Evolutionary conservation across 2,797 vertebrate genomes (phyloP).

Genomic region (Esox masquinongy): DNA sequence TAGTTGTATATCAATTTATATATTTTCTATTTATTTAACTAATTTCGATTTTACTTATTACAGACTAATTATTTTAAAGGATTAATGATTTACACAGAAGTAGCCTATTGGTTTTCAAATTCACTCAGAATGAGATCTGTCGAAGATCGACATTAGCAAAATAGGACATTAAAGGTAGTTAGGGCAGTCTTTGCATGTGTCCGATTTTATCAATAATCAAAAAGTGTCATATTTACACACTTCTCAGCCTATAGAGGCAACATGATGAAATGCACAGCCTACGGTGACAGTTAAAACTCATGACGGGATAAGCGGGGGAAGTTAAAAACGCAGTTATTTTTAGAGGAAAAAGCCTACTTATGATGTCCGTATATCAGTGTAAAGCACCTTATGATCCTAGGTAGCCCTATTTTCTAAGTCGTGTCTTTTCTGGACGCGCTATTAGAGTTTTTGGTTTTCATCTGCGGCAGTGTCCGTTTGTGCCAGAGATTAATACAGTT

Average conservation of each 20-base stretch:
- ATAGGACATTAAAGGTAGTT: too few species aligned
- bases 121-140: too few species aligned
- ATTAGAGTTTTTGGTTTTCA: background rate
- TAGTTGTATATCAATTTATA: too few species aligned
- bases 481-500: background rate
- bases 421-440: background rate
- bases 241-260: too few species aligned
- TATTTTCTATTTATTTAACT: background rate
- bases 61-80: background rate
- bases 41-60: background rate
- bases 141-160: too few species aligned
- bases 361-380: background rate
- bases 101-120: too few species aligned
- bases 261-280: background rate
- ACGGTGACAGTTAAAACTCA: background rate
- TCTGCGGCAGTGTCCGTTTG: background rate
- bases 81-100: too few species aligned
- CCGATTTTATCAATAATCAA: too few species aligned
- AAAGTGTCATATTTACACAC: too few species aligned
- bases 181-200: too few species aligned
- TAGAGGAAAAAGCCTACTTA: background rate
- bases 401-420: too few species aligned
- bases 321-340: background rate
- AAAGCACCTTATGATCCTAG: background rate
- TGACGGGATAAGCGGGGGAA: background rate